Evolutionary conservation across 2,888 invertebrate genomes (phyloP), one percentile per base, ranked within the genome.

Genomic region (Eupsilia transversa): DNA sequence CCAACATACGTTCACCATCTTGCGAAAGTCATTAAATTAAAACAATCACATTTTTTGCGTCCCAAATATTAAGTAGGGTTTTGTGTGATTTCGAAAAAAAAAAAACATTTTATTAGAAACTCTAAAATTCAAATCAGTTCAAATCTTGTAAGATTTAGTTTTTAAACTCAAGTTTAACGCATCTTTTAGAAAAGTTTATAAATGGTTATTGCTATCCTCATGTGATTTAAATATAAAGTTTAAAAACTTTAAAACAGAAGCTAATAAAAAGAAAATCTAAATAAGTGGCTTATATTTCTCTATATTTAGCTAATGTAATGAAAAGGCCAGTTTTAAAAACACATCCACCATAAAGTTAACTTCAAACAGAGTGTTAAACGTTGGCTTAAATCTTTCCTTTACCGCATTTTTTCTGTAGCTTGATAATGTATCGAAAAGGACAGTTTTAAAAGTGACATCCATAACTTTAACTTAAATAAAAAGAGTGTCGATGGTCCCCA

Each of bases 351-450:
- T 65, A 61, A 56, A 23, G 23, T 49, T 6, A 43, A 75, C 46
- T 61, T 61, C 27, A 49, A 72, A 72, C 14, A 38, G n/a, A 52
- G 74, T 81, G 68, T 59, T 57, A 52, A 57, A 72, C 23, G n/a
- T 65, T 10, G 49, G 68, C 46, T 72, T n/a, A 79, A 84, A 78
- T 30, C 33, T 41, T 59, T 9, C 20, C 43, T 33, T 67, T 57
- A 70, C 69, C 59, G 68, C 63, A 72, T 57, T 20, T 17, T 17
- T 52, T 49, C 38, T 30, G 10, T 17, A 70, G 17, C 17, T 52
- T 10, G 9, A 54, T 43, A 57, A 57, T 5, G 10, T 41, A 69
- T 72, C 41, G 14, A 56, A 10, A 56, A 27, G 2, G 2, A 14
- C 38, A 1, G 3, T 27, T 56, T 54, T n/a, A 49, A 30, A 38